phyloP scores from a whole-genome alignment of 2,797 vertebrate genomes.

The Cossypha dichroa region DNA sequence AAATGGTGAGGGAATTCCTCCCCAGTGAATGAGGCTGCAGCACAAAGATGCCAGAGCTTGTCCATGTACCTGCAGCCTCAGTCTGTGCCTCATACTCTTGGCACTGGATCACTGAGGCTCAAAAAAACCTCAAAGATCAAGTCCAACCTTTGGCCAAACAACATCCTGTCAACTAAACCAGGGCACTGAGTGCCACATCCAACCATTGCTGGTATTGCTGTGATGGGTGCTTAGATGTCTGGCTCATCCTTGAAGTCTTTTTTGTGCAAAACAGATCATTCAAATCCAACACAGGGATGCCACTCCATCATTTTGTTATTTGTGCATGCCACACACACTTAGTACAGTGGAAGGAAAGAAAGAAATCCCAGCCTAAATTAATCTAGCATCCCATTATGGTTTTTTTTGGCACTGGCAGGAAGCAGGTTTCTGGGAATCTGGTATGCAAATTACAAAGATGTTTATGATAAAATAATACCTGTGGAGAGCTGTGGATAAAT shows the following conservation, averaged over 20 bases:
- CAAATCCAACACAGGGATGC: neutral
- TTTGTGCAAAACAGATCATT: neutral
- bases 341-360: neutral
- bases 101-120: neutral
- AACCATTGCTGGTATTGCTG: neutral
- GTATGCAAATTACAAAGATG: neutral
- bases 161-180: neutral
- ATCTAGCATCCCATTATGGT: neutral
- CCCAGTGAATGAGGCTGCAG: neutral
- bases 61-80: neutral
- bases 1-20: neutral
- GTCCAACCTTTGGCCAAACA: neutral
- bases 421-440: neutral
- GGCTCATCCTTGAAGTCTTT: neutral
- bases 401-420: neutral
- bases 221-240: neutral
- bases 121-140: neutral
- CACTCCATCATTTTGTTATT: neutral
- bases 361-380: neutral
- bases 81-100: neutral
- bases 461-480: neutral
- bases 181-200: neutral
- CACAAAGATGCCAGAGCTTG: neutral
- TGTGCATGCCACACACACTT: neutral
- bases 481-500: neutral